phyloP scores from a whole-genome alignment of 2,113 vertebrate species.

The Gulo gulo region DNA sequence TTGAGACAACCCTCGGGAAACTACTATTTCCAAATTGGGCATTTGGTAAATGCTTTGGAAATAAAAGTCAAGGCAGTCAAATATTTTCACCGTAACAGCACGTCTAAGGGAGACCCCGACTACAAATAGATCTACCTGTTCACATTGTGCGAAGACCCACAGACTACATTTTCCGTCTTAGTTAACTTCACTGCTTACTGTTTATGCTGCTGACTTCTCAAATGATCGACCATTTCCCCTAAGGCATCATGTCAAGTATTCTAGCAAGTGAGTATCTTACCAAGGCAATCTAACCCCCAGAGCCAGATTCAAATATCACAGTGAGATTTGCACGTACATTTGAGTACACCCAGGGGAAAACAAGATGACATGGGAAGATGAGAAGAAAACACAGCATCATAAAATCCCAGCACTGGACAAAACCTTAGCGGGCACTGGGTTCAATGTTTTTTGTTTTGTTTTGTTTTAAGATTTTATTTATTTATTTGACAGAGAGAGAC shows the following conservation, averaged over 20 bases:
- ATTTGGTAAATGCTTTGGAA: slow-evolving; percentile 7
- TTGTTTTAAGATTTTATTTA: too few species aligned
- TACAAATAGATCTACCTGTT: neutral
- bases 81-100: neutral
- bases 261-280: slow-evolving; percentile 31
- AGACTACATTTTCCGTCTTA: neutral
- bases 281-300: neutral
- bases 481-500: too few species aligned
- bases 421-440: neutral
- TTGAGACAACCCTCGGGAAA: neutral
- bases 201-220: slow-evolving; percentile 27
- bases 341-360: slow-evolving; percentile 23
- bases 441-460: neutral
- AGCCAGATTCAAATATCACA: slow-evolving; percentile 56
- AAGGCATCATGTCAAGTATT: slow-evolving; percentile 27
- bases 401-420: neutral
- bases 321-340: slow-evolving; percentile 18
- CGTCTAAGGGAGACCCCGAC: neutral
- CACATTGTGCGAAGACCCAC: neutral
- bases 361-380: slow-evolving; percentile 40
- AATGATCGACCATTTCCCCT: slow-evolving; percentile 35
- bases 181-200: neutral
- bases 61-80: neutral
- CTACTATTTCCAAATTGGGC: neutral
- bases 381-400: slow-evolving; percentile 29